Conservation (phyloP, 2,797 vertebrate species). For the Synanceia verrucosa region DNA sequence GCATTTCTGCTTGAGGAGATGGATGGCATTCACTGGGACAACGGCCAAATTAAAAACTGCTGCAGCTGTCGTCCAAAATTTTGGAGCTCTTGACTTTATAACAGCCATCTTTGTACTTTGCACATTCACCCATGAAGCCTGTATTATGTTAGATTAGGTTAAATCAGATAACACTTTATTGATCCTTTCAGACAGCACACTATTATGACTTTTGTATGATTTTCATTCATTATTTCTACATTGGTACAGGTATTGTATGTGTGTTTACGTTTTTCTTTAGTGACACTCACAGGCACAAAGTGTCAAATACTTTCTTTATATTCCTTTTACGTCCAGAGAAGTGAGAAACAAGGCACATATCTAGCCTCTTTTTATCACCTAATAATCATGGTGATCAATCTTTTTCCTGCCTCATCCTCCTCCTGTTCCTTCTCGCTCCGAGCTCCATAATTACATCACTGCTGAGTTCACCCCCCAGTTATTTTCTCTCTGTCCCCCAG, state of each 20-base stretch:
- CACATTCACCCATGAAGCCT: not conserved
- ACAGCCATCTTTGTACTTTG: not conserved
- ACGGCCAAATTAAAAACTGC: slow-evolving; percentile 57
- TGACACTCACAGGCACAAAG: not conserved
- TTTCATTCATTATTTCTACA: not conserved
- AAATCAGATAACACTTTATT: no score
- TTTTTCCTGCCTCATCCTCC: slow-evolving; percentile 18
- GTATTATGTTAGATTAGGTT: no score
- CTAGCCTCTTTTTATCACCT: slow-evolving; percentile 28
- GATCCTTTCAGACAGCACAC: no score
- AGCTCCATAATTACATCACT: slow-evolving; percentile 57
- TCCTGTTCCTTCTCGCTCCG: slow-evolving; percentile 25
- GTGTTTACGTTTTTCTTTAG: not conserved
- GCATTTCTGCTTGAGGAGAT: slow-evolving; percentile 46
- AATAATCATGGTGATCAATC: slow-evolving; percentile 50
- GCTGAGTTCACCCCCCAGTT: slow-evolving; percentile 33
- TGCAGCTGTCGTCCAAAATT: slow-evolving; percentile 28
- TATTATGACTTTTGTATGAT: not conserved
- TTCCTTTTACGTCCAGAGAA: not conserved
- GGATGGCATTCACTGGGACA: slow-evolving; percentile 47
- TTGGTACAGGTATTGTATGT: not conserved
- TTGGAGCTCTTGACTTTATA: slow-evolving; percentile 11
- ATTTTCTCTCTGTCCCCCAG: slow-evolving; percentile 42
- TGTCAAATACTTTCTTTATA: not conserved
- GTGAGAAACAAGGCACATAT: slow-evolving; percentile 26